Base-by-base conservation (phyloP, 2,888 invertebrate genomes). In the Lycocerus yunnanus region DNA sequence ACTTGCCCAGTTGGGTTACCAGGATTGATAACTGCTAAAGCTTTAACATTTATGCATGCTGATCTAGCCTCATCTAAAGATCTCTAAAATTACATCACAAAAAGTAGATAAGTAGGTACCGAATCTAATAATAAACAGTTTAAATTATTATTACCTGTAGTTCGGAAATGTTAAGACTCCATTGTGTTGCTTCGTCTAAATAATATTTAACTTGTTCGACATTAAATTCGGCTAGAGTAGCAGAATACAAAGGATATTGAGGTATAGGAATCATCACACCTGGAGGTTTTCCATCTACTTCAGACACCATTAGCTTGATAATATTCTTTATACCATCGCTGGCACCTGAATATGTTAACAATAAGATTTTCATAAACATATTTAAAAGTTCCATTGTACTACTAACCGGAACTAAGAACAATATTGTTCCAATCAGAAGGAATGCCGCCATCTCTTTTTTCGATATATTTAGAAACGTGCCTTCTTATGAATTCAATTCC, bases 401-500 rank as follows among this genome's bases (percentile, higher is more conserved):
- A 20, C 58, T 16, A 3, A 69, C 93, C 98, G 20, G 93, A 93
- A 15, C 93, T 92, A 20, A 98, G 89, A 81, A 94, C 92, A 72
- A 98, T 89, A 86, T 97, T 91, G 79, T 92, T 88, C 87, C 92
- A 93, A 85, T 92, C 88, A 60, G 91, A 85, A 0, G 93, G 90
- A 66, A 92, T 84, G 75, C 90, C 89, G 75, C 90, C 89, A 87
- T 97, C 97, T 71, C 98, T 92, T 14, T 91, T 87, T 84, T 90
- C 86, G 83, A 98, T 97, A 88, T 94, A 98, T 73, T 91, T 88
- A 0, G 97, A 95, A 16, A 93, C 93, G 87, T 97, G 94, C 66
- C 91, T 91, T 5, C 97, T 91, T 80, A 98, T 93, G 27, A 93
- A 83, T 84, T 96, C 95, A 78, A 98, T 92, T 63, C 98, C 98